Conservation (phyloP, 2,797 vertebrate genomes). For the Coracias cyanogaster region DNA sequence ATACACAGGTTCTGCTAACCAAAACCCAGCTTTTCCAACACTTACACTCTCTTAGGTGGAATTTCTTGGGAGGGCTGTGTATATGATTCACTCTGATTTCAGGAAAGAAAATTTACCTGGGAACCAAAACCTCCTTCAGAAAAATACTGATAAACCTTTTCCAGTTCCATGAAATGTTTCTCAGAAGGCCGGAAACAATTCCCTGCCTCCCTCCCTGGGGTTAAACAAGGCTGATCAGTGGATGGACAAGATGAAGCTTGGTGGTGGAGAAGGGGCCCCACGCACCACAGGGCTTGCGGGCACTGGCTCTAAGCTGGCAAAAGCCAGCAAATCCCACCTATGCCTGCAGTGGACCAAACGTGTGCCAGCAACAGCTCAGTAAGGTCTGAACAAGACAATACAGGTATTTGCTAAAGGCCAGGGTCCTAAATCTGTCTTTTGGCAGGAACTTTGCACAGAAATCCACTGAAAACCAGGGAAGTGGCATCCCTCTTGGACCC, state of each 20-base stretch:
- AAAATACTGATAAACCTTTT: background rate
- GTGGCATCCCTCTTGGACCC: background rate
- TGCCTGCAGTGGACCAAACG: background rate
- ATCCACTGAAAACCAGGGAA: background rate
- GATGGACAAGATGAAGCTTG: slow-evolving; percentile 25
- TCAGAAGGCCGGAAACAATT: background rate
- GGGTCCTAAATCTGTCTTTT: background rate
- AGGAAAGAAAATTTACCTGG: background rate
- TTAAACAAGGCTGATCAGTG: background rate
- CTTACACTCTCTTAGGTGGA: rapidly evolving
- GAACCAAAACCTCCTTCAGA: background rate
- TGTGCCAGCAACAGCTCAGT: background rate
- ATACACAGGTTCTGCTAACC: background rate
- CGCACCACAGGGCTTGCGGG: background rate
- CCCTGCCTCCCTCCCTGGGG: background rate
- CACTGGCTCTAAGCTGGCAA: background rate
- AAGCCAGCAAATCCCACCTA: background rate
- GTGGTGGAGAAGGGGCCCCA: background rate
- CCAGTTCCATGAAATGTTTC: background rate
- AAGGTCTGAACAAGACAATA: background rate
- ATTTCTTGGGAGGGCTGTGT: background rate
- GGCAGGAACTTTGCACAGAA: background rate
- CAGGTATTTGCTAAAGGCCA: background rate
- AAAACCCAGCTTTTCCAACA: background rate
- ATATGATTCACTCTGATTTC: background rate